These are phyloP conservation scores for Ophion costatus DNA, from an alignment of 2,888 invertebrate species.

Conservation along the genomic window DNA sequence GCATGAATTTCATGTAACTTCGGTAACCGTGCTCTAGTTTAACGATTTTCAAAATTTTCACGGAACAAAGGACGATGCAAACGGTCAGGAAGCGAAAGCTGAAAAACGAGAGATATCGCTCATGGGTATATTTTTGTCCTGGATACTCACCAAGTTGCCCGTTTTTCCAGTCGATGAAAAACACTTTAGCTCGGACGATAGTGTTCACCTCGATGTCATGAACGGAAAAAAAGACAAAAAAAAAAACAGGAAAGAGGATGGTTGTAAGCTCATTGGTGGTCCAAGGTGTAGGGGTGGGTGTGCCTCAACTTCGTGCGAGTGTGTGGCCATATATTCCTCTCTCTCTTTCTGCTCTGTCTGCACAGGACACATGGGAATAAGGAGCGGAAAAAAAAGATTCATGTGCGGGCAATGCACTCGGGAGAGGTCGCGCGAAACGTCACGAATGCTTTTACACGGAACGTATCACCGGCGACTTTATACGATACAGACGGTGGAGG, in stretches of 20 bases:
- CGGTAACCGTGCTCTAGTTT: no score
- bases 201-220: conserved; percentile 23
- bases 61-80: conserved; percentile 4
- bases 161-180: conserved; percentile 58
- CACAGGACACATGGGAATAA: conserved; percentile 30
- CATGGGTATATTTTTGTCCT: conserved; percentile 23
- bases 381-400: conserved; percentile 43
- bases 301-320: background rate
- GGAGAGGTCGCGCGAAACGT: conserved; percentile 35
- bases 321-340: background rate
- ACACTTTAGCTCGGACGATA: conserved; percentile 56
- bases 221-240: conserved; percentile 15
- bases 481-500: conserved; percentile 39
- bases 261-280: conserved; percentile 47
- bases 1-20: no score
- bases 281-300: background rate
- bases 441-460: conserved; percentile 46
- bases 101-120: conserved; percentile 23
- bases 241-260: conserved; percentile 23
- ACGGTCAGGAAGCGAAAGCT: background rate
- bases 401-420: conserved; percentile 34
- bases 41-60: background rate
- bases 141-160: conserved; percentile 53
- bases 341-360: background rate
- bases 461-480: conserved; percentile 23